These are phyloP conservation scores for Nyctalus aviator DNA, from an alignment of 2,797 vertebrate genomes.

Conservation along the genomic window DNA sequence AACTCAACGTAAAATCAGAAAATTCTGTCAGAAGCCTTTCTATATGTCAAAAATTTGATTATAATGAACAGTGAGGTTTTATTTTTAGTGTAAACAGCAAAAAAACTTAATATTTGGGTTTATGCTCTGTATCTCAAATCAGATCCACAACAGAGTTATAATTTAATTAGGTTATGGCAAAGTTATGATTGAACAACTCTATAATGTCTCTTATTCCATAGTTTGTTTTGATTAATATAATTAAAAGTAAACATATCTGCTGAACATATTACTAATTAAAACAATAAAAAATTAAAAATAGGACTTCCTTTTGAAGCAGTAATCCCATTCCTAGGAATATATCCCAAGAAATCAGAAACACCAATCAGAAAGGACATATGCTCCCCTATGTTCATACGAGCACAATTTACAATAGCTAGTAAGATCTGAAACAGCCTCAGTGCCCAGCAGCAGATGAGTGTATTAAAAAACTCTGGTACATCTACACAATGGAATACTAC, in stretches of 20 bases:
- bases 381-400: too few species aligned
- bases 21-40: background rate
- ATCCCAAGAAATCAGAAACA: too few species aligned
- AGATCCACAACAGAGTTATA: slow-evolving; percentile 2
- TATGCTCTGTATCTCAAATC: slow-evolving; percentile 9
- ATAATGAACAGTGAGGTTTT: background rate
- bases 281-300: slow-evolving; percentile 1
- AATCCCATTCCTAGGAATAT: too few species aligned
- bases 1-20: slow-evolving; percentile 42
- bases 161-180: slow-evolving; percentile 41
- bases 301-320: too few species aligned
- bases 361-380: too few species aligned
- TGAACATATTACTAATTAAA: slow-evolving; percentile 39
- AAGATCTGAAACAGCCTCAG: too few species aligned
- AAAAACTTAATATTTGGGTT: slow-evolving; percentile 25
- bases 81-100: slow-evolving; percentile 3
- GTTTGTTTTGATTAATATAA: slow-evolving; percentile 60
- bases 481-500: too few species aligned
- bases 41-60: slow-evolving; percentile 37
- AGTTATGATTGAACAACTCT: slow-evolving; percentile 44
- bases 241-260: background rate
- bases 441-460: too few species aligned
- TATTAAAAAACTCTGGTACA: too few species aligned
- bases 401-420: too few species aligned
- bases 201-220: slow-evolving; percentile 15